Base-by-base conservation (phyloP, 2,888 invertebrate genomes). In the Brachylomia viminalis region DNA sequence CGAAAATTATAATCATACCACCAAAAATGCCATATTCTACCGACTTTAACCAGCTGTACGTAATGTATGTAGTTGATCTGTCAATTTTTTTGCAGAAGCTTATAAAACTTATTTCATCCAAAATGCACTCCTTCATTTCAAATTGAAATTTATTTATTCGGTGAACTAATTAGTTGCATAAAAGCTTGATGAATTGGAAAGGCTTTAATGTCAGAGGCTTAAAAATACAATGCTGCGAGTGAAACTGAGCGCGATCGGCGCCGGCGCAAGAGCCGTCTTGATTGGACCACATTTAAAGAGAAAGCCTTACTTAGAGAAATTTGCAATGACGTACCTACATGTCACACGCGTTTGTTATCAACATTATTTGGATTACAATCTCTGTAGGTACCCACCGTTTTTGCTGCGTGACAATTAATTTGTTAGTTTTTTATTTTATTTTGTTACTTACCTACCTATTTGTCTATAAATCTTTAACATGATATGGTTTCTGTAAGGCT, bases 221-320 rank as follows among this genome's bases (percentile, higher is more conserved):
- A n/a, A n/a, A n/a, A n/a, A n/a, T n/a, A 87, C 83, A 87, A 84
- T 86, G 54, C 74, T 70, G 69, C 68, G 69, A 88, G 81, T 76
- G 83, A 86, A 87, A 84, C 83, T 70, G 68, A 66, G n/a, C 71
- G 62, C 33, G 54, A 80, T 79, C 72, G 80, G 76, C 76, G 17
- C 70, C 74, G 77, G 80, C 76, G 17, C 70, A 66, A 59, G 56
- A 56, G 66, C 65, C 11, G 77, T 74, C 77, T 82, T 81, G 72
- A 84, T 84, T 84, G 90, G 91, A 92, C 93, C 91, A 92, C 93
- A 93, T 91, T 85, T 38, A 71, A 78, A 92, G 94, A 92, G 94
- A 95, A 94, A 95, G 94, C 92, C 91, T 88, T 79, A 84, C 91
- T 88, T 80, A 84, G 92, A 91, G 92, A 93, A 93, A 92, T 92